These are phyloP conservation scores for Neoascia interrupta DNA, from an alignment of 2,888 invertebrate genomes.

Conservation along the genomic window DNA sequence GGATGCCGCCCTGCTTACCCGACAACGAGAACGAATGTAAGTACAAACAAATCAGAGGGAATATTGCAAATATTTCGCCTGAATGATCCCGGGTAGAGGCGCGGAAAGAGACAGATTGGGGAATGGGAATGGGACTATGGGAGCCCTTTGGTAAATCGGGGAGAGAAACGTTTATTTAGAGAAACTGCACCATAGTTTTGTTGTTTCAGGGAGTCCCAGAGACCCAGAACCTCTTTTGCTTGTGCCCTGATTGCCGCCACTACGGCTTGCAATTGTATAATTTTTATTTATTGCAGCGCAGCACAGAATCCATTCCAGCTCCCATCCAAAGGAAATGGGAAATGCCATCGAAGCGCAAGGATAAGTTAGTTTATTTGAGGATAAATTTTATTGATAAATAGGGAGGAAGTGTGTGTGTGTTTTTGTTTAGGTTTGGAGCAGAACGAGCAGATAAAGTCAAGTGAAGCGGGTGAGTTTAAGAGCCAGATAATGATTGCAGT, in stretches of 20 bases:
- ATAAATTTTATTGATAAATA: conserved; percentile 67
- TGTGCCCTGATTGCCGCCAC: conserved; percentile 46
- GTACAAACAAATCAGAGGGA: conserved; percentile 62
- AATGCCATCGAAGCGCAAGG: conserved; percentile 58
- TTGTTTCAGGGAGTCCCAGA: conserved; percentile 6
- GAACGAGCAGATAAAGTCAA: conserved; percentile 7
- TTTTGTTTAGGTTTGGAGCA: not conserved
- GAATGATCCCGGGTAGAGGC: conserved; percentile 33
- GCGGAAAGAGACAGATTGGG: no score
- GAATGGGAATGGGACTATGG: not conserved
- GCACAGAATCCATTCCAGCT: conserved; percentile 40
- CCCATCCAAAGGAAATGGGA: conserved; percentile 51
- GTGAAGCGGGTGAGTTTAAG: conserved; percentile 34
- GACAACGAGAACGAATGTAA: conserved; percentile 40
- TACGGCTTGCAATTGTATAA: conserved; percentile 51
- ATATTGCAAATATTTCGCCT: conserved; percentile 63
- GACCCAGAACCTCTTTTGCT: conserved; percentile 19
- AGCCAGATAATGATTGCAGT: conserved; percentile 56
- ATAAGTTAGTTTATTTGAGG: conserved; percentile 67
- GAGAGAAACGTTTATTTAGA: conserved; percentile 20
- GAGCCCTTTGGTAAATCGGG: not conserved
- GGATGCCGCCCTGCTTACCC: not conserved
- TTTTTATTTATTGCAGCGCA: conserved; percentile 66
- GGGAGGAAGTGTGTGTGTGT: conserved; percentile 4
- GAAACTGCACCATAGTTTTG: conserved; percentile 30